phyloP scores from a whole-genome alignment of 2,888 invertebrate species.

The Habrosyne pyritoides region DNA sequence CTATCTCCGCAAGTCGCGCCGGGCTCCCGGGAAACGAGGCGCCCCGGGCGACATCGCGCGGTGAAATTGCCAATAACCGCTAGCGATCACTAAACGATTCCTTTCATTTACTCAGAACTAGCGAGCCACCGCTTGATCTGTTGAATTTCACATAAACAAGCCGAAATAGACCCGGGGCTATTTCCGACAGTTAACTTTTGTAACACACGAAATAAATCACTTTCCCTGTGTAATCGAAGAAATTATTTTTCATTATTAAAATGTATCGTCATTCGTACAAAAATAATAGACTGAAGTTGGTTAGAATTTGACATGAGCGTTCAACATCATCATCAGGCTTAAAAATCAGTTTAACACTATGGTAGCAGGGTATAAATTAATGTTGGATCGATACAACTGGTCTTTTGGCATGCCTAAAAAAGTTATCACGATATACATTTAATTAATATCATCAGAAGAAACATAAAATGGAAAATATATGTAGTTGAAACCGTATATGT shows the following conservation, averaged over 20 bases:
- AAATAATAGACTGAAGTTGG: constrained; percentile 47
- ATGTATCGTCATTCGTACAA: constrained; percentile 38
- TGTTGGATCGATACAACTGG: no score
- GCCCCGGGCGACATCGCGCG: constrained; percentile 62
- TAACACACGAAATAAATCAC: constrained; percentile 46
- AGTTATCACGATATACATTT: no score
- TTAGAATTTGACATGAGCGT: constrained; percentile 35
- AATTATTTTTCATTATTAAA: constrained; percentile 48
- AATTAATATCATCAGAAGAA: no score
- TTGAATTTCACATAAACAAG: constrained; percentile 62
- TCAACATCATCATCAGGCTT: constrained; percentile 42
- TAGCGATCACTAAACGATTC: constrained; percentile 58
- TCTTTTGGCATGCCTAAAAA: no score
- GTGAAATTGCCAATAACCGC: constrained; percentile 67
- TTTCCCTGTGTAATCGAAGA: constrained; percentile 35
- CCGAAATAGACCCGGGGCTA: constrained; percentile 49
- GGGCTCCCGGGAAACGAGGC: constrained; percentile 72
- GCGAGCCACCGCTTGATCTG: constrained; percentile 44
- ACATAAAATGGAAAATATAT: no score
- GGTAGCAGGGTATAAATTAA: no score
- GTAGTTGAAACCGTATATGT: not conserved
- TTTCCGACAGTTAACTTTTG: constrained; percentile 43
- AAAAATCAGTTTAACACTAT: constrained; percentile 2
- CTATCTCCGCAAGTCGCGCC: constrained; percentile 60
- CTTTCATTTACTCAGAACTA: constrained; percentile 59